phyloP scores from a whole-genome alignment of 2,113 vertebrate genomes.

The Ailurus styani region DNA sequence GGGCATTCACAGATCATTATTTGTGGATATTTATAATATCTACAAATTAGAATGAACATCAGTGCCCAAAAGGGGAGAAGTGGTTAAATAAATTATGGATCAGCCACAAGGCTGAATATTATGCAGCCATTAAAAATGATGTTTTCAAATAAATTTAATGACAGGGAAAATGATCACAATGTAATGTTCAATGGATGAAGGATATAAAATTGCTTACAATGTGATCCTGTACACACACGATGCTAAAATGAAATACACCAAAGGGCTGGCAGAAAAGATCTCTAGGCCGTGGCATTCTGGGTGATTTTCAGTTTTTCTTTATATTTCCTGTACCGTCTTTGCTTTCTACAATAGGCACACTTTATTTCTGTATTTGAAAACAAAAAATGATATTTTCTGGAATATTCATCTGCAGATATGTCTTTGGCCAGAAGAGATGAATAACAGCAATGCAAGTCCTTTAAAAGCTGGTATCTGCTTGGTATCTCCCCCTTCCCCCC shows the following conservation, averaged over 20 bases:
- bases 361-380: conserved; percentile 1
- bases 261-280: neutral
- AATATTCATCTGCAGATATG: neutral
- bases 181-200: conserved; percentile 32
- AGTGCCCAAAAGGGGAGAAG: conserved; percentile 38
- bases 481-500: neutral
- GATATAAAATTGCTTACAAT: conserved; percentile 46
- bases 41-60: conserved; percentile 17
- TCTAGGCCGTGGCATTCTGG: neutral
- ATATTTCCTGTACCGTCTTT: neutral
- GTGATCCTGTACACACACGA: neutral
- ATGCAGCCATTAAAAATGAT: conserved; percentile 67
- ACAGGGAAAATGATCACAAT: conserved; percentile 60
- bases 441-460: neutral
- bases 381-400: neutral
- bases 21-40: conserved; percentile 14
- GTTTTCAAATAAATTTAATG: conserved; percentile 71
- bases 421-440: neutral
- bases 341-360: neutral
- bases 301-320: neutral
- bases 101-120: conserved; percentile 59
- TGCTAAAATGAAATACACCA: conserved; percentile 42
- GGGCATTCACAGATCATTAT: neutral
- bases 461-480: neutral
- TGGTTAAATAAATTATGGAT: conserved; percentile 55